These are phyloP conservation scores for Philaethria dido DNA, from an alignment of 2,888 invertebrate species.

Conservation along the genomic window DNA sequence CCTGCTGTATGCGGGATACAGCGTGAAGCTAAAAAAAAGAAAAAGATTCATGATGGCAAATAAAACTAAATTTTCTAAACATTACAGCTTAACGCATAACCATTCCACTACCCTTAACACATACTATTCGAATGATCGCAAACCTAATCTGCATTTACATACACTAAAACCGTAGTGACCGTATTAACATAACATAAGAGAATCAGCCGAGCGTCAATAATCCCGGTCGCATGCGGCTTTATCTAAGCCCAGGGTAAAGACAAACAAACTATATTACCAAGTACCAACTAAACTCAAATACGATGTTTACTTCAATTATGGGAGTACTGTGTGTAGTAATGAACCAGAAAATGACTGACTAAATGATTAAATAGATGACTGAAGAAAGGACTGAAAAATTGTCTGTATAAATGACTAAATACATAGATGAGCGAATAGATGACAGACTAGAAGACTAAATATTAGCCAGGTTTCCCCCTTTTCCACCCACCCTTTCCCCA, in stretches of 20 bases:
- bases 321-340: conserved; percentile 23
- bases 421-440: no score
- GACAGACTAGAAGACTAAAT: no score
- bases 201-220: conserved; percentile 32
- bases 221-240: conserved; percentile 32
- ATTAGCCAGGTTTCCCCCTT: no score
- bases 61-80: background rate
- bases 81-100: background rate
- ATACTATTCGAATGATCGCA: background rate
- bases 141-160: conserved; percentile 7
- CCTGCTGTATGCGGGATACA: no score
- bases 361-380: no score
- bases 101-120: background rate
- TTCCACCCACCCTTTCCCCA: no score
- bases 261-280: conserved; percentile 33
- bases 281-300: conserved; percentile 30
- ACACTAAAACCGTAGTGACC: conserved; percentile 9
- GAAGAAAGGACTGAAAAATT: no score
- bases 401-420: no score
- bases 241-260: conserved; percentile 31
- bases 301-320: conserved; percentile 42
- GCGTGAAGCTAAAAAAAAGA: no score
- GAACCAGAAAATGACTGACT: background rate
- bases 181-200: conserved; percentile 25
- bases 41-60: no score